These are phyloP conservation scores for Saimiri boliviensis DNA, from an alignment of 2,113 vertebrate genomes.

Conservation along the genomic window DNA sequence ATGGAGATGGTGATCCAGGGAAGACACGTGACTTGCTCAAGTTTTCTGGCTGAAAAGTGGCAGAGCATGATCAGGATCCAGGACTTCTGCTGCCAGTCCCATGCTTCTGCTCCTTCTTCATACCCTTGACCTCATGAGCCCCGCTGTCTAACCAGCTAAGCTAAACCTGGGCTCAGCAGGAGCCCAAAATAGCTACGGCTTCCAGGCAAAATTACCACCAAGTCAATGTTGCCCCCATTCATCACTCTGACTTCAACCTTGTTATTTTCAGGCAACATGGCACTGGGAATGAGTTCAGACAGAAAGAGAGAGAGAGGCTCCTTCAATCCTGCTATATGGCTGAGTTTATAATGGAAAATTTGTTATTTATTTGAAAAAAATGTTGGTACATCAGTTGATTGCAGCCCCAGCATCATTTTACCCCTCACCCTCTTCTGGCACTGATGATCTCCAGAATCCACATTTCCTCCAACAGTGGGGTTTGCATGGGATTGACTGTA, in stretches of 20 bases:
- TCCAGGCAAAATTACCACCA: slow-evolving; percentile 46
- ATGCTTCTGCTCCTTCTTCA: not conserved
- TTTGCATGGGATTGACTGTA: not conserved
- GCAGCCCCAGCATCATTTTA: not conserved
- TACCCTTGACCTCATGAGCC: slow-evolving; percentile 5
- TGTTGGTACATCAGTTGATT: too few species aligned
- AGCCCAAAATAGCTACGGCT: slow-evolving; percentile 53
- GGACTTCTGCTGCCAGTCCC: not conserved
- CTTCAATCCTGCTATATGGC: not conserved
- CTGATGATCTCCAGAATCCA: not conserved
- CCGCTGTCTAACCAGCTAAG: slow-evolving; percentile 14
- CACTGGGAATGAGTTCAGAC: not conserved
- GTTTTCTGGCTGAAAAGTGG: not conserved
- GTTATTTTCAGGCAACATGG: slow-evolving; percentile 45
- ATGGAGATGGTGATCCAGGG: not conserved
- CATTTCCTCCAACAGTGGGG: not conserved
- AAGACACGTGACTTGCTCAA: not conserved
- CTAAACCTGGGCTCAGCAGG: slow-evolving; percentile 40
- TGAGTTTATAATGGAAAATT: not conserved
- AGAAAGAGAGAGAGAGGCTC: not conserved
- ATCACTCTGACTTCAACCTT: slow-evolving; percentile 52
- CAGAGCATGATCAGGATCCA: not conserved
- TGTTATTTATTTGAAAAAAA: not conserved
- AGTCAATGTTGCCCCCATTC: slow-evolving; percentile 34
- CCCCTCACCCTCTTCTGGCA: not conserved